Conservation (phyloP, 2,888 invertebrate genomes). For the Mellilla xanthometata region DNA sequence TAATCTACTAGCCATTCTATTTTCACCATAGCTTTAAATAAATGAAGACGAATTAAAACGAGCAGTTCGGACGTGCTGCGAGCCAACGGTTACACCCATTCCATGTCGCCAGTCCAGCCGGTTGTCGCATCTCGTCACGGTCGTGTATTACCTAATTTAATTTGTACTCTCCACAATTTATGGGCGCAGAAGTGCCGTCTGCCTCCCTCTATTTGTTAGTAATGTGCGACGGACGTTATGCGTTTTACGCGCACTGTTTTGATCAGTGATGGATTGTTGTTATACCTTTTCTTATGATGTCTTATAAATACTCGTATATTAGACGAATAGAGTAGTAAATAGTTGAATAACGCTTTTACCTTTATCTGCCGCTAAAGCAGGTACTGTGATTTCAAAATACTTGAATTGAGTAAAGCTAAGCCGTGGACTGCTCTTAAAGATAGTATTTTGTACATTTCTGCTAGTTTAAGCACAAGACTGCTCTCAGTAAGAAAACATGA, state of each 20-base stretch:
- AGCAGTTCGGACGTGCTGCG: constrained; percentile 23
- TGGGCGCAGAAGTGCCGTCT: constrained; percentile 69
- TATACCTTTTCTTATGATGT: too few relatives aligned
- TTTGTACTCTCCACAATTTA: constrained; percentile 79
- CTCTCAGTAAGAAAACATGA: not conserved
- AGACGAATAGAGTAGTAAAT: too few relatives aligned
- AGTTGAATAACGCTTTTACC: too few relatives aligned
- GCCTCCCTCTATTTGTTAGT: constrained; percentile 59
- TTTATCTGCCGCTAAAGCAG: too few relatives aligned
- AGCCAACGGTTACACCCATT: constrained; percentile 71
- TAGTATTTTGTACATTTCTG: too few relatives aligned
- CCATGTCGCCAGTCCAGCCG: constrained; percentile 67
- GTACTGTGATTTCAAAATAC: too few relatives aligned
- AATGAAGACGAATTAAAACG: constrained; percentile 46
- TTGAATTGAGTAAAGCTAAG: too few relatives aligned
- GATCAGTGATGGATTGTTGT: too few relatives aligned
- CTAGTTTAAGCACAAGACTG: too few relatives aligned
- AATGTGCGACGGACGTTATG: constrained; percentile 35
- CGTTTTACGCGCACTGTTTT: constrained; percentile 20
- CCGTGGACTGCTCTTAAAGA: too few relatives aligned
- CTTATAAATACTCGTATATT: too few relatives aligned
- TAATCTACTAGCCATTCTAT: too few relatives aligned
- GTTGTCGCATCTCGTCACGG: constrained; percentile 75
- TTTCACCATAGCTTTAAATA: not conserved
- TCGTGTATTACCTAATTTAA: constrained; percentile 81